phyloP scores from a whole-genome alignment of 2,888 invertebrate genomes.

The Oasisia sp. region DNA sequence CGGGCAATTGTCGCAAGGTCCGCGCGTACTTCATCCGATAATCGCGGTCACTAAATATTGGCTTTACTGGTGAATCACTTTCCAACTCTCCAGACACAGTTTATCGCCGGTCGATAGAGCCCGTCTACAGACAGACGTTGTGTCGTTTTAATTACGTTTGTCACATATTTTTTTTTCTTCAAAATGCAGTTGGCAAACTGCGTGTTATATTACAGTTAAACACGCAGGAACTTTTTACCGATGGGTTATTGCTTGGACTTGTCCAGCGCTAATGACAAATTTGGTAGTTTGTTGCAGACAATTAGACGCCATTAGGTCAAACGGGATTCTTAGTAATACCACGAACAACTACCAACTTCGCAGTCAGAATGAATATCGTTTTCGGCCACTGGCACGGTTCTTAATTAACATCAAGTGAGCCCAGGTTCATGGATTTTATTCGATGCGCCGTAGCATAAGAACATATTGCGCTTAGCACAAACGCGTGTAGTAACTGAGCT shows the following conservation, averaged over 20 bases:
- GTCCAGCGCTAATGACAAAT: neutral
- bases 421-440: neutral
- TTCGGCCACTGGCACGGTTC: too few species aligned
- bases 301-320: neutral
- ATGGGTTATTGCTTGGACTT: neutral
- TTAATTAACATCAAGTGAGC: neutral
- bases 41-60: neutral
- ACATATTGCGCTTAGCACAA: neutral
- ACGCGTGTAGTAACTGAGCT: neutral
- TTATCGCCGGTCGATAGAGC: neutral
- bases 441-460: neutral
- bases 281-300: neutral
- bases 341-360: neutral
- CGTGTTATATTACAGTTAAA: neutral
- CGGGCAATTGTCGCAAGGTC: neutral
- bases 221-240: too few species aligned
- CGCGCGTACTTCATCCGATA: neutral
- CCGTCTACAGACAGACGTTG: neutral
- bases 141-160: neutral
- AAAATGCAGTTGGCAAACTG: neutral
- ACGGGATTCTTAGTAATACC: neutral
- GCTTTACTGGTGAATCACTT: neutral
- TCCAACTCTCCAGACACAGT: neutral
- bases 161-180: neutral
- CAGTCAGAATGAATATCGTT: too few species aligned